A percentile compares a stretch with the other conserved stretches of the same genome.
These are phyloP conservation scores for Eulithis testata DNA, from an alignment of 2,888 invertebrate species.

Conservation along the genomic window DNA sequence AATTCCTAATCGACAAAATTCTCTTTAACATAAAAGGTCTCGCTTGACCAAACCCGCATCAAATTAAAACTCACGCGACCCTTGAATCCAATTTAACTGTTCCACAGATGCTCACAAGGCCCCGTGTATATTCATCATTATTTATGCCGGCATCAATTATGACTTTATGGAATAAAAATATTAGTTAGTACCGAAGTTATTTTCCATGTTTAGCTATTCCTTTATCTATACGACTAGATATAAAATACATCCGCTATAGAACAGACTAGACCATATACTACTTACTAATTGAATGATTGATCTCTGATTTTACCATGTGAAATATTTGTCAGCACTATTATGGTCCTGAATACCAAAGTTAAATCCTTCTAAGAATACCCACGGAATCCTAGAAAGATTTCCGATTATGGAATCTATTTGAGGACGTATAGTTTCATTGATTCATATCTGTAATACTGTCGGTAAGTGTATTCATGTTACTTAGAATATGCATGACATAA, in stretches of 20 bases:
- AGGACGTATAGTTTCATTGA: constrained; percentile 33
- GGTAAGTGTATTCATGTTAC: constrained; percentile 30
- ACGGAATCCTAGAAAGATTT: constrained; percentile 1
- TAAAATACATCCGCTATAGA: too few relatives aligned
- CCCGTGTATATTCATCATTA: constrained; percentile 37
- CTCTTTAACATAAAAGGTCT: constrained; percentile 56
- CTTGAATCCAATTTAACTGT: constrained; percentile 74
- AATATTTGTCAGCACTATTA: too few relatives aligned
- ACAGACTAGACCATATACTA: too few relatives aligned
- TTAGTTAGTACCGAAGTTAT: too few relatives aligned
- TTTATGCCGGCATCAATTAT: background rate
- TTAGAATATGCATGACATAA: constrained; percentile 37
- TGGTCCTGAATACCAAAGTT: too few relatives aligned
- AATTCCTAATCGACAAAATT: constrained; percentile 59
- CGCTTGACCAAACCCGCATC: constrained; percentile 65
- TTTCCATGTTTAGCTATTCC: too few relatives aligned
- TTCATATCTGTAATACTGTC: constrained; percentile 29
- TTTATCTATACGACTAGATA: too few relatives aligned
- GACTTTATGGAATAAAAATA: too few relatives aligned
- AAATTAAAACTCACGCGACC: constrained; percentile 67
- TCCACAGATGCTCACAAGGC: constrained; percentile 55
- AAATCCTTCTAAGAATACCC: background rate
- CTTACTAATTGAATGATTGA: too few relatives aligned
- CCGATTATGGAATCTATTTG: constrained; percentile 29
- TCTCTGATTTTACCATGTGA: too few relatives aligned